These are phyloP conservation scores for Diorhabda sublineata DNA, from an alignment of 1,140 invertebrate genomes.

Conservation along the genomic window DNA sequence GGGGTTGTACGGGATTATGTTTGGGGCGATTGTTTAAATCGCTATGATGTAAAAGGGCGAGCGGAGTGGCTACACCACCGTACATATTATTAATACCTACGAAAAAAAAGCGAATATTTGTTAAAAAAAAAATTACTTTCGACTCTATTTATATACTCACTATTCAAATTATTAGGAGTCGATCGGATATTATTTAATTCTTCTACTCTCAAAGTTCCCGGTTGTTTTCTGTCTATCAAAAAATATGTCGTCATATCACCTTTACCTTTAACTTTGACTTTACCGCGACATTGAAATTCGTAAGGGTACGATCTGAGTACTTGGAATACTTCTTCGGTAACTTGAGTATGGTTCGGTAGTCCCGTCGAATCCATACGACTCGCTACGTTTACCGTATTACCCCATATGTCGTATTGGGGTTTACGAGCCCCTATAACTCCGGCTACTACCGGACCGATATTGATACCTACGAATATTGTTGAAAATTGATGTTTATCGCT, in stretches of 20 bases:
- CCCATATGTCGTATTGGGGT: conserved; percentile 96
- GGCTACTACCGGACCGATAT: conserved; percentile 87
- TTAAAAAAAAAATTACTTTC: not conserved
- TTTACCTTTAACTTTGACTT: conserved; percentile 89
- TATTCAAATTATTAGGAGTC: conserved; percentile 29
- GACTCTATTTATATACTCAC: conserved; percentile 20
- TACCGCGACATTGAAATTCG: conserved; percentile 76
- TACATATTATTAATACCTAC: conserved; percentile 52
- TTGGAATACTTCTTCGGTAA: conserved; percentile 78
- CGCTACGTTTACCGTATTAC: conserved; percentile 92
- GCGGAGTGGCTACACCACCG: conserved; percentile 64
- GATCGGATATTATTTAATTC: conserved; percentile 47
- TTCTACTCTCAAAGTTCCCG: conserved; percentile 55
- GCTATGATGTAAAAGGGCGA: conserved; percentile 61
- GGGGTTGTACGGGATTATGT: conserved; percentile 35
- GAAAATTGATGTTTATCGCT: no score
- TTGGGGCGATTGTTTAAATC: conserved; percentile 41
- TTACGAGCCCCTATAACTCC: conserved; percentile 92
- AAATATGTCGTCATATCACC: conserved; percentile 93
- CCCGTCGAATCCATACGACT: conserved; percentile 86
- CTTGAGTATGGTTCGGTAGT: conserved; percentile 78
- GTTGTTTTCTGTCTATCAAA: conserved; percentile 65
- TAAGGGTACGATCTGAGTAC: conserved; percentile 68
- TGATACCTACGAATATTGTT: conserved; percentile 62
- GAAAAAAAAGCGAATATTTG: conserved; percentile 14